Evolutionary conservation across 1,140 invertebrate genomes (phyloP).

Genomic region (Lepidurus packardi): DNA sequence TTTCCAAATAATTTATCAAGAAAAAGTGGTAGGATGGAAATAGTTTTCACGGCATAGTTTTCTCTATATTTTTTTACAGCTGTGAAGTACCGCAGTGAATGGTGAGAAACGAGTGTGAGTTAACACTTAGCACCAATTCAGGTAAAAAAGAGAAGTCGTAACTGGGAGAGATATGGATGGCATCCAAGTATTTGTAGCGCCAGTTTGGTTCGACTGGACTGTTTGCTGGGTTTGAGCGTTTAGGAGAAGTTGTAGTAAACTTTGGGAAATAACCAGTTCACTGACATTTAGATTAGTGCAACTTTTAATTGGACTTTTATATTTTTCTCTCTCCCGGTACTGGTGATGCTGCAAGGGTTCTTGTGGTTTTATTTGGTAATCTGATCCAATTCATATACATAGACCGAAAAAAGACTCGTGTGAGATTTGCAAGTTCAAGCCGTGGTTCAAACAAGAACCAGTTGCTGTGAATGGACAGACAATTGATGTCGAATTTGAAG

Average conservation of each 20-base stretch:
- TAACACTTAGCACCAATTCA: not conserved
- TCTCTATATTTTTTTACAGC: not conserved
- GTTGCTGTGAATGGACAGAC: not conserved
- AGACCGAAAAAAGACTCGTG: too few species aligned
- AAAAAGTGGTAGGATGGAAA: not conserved
- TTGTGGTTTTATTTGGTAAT: not conserved
- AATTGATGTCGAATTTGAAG: not conserved
- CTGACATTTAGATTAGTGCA: not conserved
- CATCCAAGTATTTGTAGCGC: not conserved
- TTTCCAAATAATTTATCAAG: not conserved
- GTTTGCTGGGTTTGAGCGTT: not conserved
- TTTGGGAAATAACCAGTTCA: not conserved
- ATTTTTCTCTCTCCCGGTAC: not conserved
- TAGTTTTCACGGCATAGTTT: not conserved
- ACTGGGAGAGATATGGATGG: conserved; percentile 2
- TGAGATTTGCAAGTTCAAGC: too few species aligned
- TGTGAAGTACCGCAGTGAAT: not conserved
- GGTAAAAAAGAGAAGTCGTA: not conserved
- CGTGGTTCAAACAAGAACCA: too few species aligned
- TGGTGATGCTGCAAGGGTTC: not conserved
- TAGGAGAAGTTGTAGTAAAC: not conserved
- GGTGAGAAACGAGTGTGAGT: not conserved
- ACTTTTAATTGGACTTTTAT: conserved; percentile 12
- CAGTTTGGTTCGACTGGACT: too few species aligned
- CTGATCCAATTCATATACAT: not conserved